Percentiles rank a stretch among this genome's conserved stretches.
Evolutionary conservation across 2,888 invertebrate genomes (phyloP).

Genomic region (Helicoverpa assulta): DNA sequence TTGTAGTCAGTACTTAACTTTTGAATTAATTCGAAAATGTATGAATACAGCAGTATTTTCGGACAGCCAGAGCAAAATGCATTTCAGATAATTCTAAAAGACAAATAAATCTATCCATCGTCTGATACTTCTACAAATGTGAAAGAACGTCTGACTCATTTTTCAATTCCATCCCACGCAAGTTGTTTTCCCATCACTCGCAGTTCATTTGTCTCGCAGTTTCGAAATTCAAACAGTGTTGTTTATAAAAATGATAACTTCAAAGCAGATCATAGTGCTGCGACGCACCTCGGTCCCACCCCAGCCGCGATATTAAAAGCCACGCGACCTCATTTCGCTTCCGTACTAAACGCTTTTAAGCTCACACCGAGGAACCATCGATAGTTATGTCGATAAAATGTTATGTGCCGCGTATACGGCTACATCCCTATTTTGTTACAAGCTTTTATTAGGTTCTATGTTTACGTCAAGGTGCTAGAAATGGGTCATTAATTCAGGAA

Average conservation of each 20-base stretch:
- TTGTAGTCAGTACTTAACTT: too few species aligned
- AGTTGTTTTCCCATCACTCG: not conserved
- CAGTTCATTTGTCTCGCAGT: conserved; percentile 4
- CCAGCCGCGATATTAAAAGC: conserved; percentile 84
- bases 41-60: too few species aligned
- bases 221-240: conserved; percentile 18
- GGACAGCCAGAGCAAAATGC: too few species aligned
- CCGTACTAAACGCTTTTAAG: conserved; percentile 83
- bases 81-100: too few species aligned
- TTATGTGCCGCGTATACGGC: conserved; percentile 6
- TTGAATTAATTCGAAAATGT: too few species aligned
- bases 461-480: not conserved
- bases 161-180: not conserved
- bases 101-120: not conserved
- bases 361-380: conserved; percentile 70
- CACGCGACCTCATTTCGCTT: conserved; percentile 84
- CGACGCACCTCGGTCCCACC: conserved; percentile 72
- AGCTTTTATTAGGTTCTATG: conserved; percentile 13
- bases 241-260: conserved; percentile 40
- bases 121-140: not conserved
- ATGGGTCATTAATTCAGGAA: not conserved
- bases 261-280: conserved; percentile 57
- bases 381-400: conserved; percentile 52
- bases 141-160: not conserved
- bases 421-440: conserved; percentile 22